Evolutionary conservation across 1,140 invertebrate species (phyloP), one percentile per base, ranked within the genome.

Genomic region (Neomicropteryx cornuta): DNA sequence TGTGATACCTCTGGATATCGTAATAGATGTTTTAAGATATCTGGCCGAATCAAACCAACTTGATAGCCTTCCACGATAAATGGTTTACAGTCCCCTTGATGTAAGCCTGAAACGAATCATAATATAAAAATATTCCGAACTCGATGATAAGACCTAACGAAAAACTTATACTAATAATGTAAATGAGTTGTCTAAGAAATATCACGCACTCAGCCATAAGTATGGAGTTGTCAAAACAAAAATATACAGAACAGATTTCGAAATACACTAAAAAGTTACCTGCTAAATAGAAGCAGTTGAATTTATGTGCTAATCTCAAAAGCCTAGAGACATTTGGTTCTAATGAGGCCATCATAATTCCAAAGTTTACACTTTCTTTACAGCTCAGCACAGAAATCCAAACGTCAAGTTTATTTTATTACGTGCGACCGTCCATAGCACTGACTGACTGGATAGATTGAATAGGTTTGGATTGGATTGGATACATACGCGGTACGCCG

Each of bases 21-120:
- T 30, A 83, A 66, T 38, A 93, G 71, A 53, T 87, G 72, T 54
- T 80, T 76, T 53, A 83, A 71, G 24, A 94, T 79, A 68, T 90
- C 81, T 16, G 81, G 78, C 53, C 81, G 72, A 38, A 95, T 76
- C 28, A 93, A 68, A 27, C 91, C 90, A 32, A 94, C 84, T 73
- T 92, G 87, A 52, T 81, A 76, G 33, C 83, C 86, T 56, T 83
- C 84, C 14, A 92, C 81, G 44, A 89, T 71, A 62, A 94, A 92
- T 28, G 87, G 86, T 55, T 77, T 75, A 64, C 85, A 88, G 59
- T 84, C 75, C 33, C 77, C 76, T 58, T 76, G 74, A 48, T 76
- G 71, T 47, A 83, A 71, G 38, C 81, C 82, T 86, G 51, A 49
- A 63, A 58, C 37, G 53, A 46, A 37, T n/a, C 33, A 11, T 29